phyloP scores from a whole-genome alignment of 2,888 invertebrate species.

The Chrysodeixis includens region DNA sequence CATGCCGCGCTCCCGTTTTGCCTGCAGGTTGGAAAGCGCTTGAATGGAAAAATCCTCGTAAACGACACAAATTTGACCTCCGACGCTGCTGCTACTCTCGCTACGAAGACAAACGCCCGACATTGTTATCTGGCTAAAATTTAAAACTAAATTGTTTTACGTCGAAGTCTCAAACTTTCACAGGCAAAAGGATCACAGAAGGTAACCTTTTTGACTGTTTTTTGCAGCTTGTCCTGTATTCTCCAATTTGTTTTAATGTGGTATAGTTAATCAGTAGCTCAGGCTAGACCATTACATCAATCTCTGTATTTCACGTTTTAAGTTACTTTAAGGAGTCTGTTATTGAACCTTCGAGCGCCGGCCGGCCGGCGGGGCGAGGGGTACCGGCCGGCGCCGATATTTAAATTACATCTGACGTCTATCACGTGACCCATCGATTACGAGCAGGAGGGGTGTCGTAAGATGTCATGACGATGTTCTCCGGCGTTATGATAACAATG shows the following conservation, averaged over 20 bases:
- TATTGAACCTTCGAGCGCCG: constrained; percentile 53
- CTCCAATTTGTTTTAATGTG: constrained; percentile 22
- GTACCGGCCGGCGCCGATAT: constrained; percentile 64
- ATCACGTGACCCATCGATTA: constrained; percentile 66
- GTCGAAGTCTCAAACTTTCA: constrained; percentile 16
- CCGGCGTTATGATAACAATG: constrained; percentile 22
- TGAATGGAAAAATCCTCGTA: constrained; percentile 50
- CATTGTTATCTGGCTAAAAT: constrained; percentile 48
- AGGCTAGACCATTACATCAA: constrained; percentile 14
- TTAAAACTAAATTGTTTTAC: constrained; percentile 19
- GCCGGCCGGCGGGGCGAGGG: constrained; percentile 61
- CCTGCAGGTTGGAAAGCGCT: constrained; percentile 91
- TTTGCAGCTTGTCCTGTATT: constrained; percentile 19
- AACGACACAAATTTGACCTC: constrained; percentile 59
- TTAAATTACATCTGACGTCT: constrained; percentile 60
- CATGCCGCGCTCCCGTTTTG: constrained; percentile 95
- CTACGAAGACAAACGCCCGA: constrained; percentile 74
- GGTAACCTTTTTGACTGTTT: constrained; percentile 53
- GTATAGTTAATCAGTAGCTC: constrained; percentile 10
- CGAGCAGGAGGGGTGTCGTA: constrained; percentile 18
- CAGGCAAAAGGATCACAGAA: constrained; percentile 29
- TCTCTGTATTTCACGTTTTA: constrained; percentile 8
- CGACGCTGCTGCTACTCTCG: constrained; percentile 71
- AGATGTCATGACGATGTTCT: constrained; percentile 24
- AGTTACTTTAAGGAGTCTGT: constrained; percentile 29